Conservation (phyloP, 1,140 invertebrate genomes). For the Drosophila malerkotliana region DNA sequence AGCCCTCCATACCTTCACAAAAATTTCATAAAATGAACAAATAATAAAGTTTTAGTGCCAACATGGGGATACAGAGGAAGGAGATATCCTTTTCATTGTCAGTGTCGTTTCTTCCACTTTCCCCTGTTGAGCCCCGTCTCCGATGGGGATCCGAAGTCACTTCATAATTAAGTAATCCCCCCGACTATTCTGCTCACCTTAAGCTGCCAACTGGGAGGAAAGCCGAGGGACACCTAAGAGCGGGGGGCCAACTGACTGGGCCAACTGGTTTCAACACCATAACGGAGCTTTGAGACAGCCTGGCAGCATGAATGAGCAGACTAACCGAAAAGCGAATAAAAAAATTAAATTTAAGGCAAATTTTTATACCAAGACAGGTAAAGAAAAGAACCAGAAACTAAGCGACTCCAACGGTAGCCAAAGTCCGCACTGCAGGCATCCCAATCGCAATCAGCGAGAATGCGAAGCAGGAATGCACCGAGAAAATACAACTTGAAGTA, state of each 20-base stretch:
- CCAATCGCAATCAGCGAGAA: slow-evolving; percentile 42
- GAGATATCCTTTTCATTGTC: slow-evolving; percentile 13
- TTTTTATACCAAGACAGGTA: slow-evolving; percentile 40
- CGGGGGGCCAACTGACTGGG: slow-evolving; percentile 34
- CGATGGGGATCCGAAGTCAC: slow-evolving; percentile 27
- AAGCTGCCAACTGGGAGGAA: slow-evolving; percentile 54
- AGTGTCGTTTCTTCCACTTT: slow-evolving; percentile 15
- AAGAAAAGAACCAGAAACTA: slow-evolving; percentile 25
- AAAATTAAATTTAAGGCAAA: slow-evolving; percentile 49
- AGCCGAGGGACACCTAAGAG: neutral
- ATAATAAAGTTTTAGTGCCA: slow-evolving; percentile 14
- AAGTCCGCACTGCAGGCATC: slow-evolving; percentile 63
- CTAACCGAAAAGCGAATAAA: slow-evolving; percentile 57
- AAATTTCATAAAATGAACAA: neutral
- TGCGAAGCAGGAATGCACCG: slow-evolving; percentile 38
- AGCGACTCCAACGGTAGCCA: slow-evolving; percentile 54
- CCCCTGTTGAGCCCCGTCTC: neutral
- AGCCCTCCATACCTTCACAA: too few species aligned
- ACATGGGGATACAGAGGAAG: slow-evolving; percentile 21
- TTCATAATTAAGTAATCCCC: slow-evolving; percentile 81
- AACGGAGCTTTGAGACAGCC: slow-evolving; percentile 61
- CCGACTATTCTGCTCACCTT: slow-evolving; percentile 66
- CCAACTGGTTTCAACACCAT: slow-evolving; percentile 65
- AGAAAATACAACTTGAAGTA: neutral
- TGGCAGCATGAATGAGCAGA: slow-evolving; percentile 47